Base-by-base conservation (phyloP, 1,140 invertebrate species). In the Tetragnatha versicolor region DNA sequence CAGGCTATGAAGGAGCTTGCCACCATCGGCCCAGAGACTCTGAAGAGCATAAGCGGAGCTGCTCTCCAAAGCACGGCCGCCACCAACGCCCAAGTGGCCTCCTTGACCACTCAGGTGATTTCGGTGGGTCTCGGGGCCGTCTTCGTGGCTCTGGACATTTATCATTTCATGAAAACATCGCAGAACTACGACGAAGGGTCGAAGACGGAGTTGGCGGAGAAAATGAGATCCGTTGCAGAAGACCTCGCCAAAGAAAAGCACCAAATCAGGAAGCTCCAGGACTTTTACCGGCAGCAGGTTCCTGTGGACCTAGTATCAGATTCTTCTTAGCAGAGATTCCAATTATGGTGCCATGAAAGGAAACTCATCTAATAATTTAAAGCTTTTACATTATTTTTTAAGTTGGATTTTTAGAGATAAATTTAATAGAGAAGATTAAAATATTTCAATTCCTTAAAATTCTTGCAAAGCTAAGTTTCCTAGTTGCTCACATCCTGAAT, bases 81-180 rank as follows among this genome's bases (percentile, higher is more conserved):
- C 6, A 77, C 14, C 12, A 45, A 39, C 31, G 63, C 61, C n/a
- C 75, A 77, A 42, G 31, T 58, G 17, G 75, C 75, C 20, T 77
- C 61, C 9, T 37, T 65, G 6, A 33, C 47, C 4, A 66, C 75
- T 20, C 75, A 77, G 12, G 29, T 77, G 4, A 55, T 77, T 7
- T 55, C 75, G 5, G 75, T 31, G 0, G 61, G 75, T 20, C 17
- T 77, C 22, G 75, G 75, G 22, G 75, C 75, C 3, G 49, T 77
- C 12, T 77, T 77, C 61, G 63, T 77, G 17, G 75, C 75, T 14
- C 17, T 77, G 17, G 75, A 77, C 10, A 66, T 77, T 9, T 77
- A 77, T 17, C 45, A 77, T 1, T 55, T 66, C 20, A 65, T 77
- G 39, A 66, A 68, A 45, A 66, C 61, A 14, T 66, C 63, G 0